A percentile compares a stretch with the other conserved stretches of the same genome.
phyloP scores from a whole-genome alignment of 2,888 invertebrate genomes.

The Epinotia bilunana region DNA sequence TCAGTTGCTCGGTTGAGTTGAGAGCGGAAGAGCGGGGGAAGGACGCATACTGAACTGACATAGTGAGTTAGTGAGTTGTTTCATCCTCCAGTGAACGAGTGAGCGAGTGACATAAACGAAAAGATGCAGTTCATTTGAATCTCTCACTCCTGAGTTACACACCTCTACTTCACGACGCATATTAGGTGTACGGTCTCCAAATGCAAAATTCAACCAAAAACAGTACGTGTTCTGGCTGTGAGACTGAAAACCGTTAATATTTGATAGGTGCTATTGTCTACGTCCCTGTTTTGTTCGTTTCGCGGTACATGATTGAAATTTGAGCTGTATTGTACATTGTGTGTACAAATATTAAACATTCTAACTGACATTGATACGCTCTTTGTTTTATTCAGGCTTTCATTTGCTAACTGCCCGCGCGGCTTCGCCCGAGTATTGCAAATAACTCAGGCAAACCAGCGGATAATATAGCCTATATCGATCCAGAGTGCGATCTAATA shows the following conservation, averaged over 20 bases:
- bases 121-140: too few relatives aligned
- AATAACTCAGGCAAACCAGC: neutral
- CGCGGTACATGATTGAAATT: neutral
- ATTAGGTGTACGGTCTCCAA: neutral
- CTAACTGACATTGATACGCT: neutral
- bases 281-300: neutral
- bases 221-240: neutral
- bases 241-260: neutral
- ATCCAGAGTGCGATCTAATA: neutral
- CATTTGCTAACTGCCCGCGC: neutral
- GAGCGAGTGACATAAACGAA: too few relatives aligned
- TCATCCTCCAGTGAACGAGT: too few relatives aligned
- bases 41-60: too few relatives aligned
- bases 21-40: too few relatives aligned
- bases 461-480: neutral
- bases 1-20: too few relatives aligned
- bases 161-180: too few relatives aligned
- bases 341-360: neutral
- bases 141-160: too few relatives aligned
- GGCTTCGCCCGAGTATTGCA: neutral
- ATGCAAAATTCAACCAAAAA: neutral
- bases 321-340: neutral
- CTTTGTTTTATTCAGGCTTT: neutral
- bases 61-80: too few relatives aligned
- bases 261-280: neutral